Evolutionary conservation across 2,113 vertebrate species (phyloP), one percentile per base, ranked within the genome.

Genomic region (Polyodon spathula): DNA sequence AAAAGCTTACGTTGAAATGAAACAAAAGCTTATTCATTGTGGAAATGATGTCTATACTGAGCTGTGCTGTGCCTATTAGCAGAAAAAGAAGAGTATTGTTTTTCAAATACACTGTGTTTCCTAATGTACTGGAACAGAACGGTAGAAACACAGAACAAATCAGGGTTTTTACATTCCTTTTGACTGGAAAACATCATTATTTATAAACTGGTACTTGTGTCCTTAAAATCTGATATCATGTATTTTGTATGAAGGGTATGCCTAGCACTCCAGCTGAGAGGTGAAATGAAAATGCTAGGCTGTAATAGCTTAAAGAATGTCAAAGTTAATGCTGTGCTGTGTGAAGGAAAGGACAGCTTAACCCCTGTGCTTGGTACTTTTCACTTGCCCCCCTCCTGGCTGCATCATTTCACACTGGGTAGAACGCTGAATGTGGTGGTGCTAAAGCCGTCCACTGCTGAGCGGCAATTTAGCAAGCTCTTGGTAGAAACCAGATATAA

Each of bases 211-310:
- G 7, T 56, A 37, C 17, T n/a, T 8, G 17, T 37, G 54, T 37
- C 27, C n/a, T 56, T 50, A 8, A 50, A 50, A 50, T 50, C 1
- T 4, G 10, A 50, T 50, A 50, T 50, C 46, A 10, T 12, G n/a
- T 14, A 1, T 50, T 50, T 50, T 50, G 50, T 44, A 54, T 60
- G 6, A 10, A 60, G 44, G 44, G 38, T 6, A 8, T 39, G 40
- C 51, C 38, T 50, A 15, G 16, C 39, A 68, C 74, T 74, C 74
- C 76, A 69, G 71, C 71, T 74, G 73, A 66, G 78, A 76, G 71
- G 46, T 58, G 63, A 79, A 81, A 79, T 80, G 77, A 81, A 76
- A 78, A 74, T 73, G 64, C 72, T 70, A 37, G 50, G 60, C 68
- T 69, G 8, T 54, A 55, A 54, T 43, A 53, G 11, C 16, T 40